phyloP scores from a whole-genome alignment of 2,113 vertebrate genomes.

The Strix uralensis region DNA sequence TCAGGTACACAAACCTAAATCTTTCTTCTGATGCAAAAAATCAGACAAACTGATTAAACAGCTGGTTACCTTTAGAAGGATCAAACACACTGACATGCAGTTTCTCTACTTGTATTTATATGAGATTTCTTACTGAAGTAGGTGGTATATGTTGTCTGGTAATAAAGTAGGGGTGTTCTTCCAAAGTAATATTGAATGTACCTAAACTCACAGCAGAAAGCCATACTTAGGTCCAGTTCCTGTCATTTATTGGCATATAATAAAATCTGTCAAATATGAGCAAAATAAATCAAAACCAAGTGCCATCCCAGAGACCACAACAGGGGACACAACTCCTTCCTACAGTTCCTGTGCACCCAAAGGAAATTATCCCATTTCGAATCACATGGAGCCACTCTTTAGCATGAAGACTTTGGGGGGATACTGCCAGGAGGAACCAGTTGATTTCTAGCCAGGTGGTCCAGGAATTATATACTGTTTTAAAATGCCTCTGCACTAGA shows the following conservation, averaged over 20 bases:
- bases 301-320: not conserved
- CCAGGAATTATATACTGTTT: not conserved
- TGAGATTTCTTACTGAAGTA: not conserved
- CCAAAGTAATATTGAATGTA: not conserved
- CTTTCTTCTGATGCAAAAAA: not conserved
- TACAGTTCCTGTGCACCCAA: not conserved
- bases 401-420: not conserved
- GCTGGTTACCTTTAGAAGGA: not conserved
- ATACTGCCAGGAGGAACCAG: not conserved
- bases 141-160: not conserved
- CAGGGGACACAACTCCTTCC: not conserved
- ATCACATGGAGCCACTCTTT: fast-evolving
- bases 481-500: not conserved
- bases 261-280: not conserved
- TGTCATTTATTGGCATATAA: not conserved
- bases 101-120: not conserved
- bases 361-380: not conserved
- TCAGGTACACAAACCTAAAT: not conserved
- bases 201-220: not conserved
- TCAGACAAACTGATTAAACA: not conserved
- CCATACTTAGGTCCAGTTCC: not conserved
- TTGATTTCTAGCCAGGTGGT: fast-evolving
- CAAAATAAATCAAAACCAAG: not conserved
- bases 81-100: not conserved
- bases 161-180: not conserved